A percentile compares a stretch with the other conserved stretches of the same genome.
These are phyloP conservation scores for Hippopotamyrus pictus DNA, from an alignment of 2,797 vertebrate genomes.

Conservation along the genomic window DNA sequence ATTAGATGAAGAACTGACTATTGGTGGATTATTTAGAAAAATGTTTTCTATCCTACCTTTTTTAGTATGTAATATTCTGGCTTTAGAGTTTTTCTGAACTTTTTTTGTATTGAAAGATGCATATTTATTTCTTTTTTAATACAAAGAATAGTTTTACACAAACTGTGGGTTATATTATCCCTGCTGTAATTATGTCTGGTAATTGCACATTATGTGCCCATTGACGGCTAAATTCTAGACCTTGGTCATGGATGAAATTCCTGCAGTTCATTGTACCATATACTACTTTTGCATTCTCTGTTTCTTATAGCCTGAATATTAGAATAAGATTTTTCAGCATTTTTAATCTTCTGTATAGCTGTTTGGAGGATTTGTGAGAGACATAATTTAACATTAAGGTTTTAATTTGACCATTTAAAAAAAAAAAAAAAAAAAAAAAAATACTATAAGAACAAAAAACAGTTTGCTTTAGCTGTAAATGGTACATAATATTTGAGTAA, in stretches of 20 bases:
- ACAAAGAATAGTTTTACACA: not conserved
- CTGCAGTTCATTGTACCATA: not conserved
- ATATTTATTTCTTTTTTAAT: not conserved
- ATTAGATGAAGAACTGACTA: not conserved
- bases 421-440: not conserved
- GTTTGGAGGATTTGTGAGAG: not conserved
- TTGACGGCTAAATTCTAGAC: not conserved
- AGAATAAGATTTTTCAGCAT: not conserved
- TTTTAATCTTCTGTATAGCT: not conserved
- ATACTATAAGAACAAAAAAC: not conserved
- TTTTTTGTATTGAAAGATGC: not conserved
- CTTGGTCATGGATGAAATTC: not conserved
- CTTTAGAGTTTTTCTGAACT: not conserved
- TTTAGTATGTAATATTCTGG: not conserved
- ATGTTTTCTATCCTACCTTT: not conserved
- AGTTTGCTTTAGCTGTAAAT: not conserved
- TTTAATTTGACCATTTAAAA: not conserved
- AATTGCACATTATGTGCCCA: not conserved
- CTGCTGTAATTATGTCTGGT: not conserved
- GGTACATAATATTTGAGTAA: not conserved
- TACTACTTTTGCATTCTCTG: not conserved
- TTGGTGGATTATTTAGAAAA: not conserved
- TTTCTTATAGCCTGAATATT: not conserved
- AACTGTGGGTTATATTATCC: not conserved
- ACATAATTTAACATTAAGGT: not conserved